Evolutionary conservation across 2,888 invertebrate genomes (phyloP), one percentile per base, ranked within the genome.

Genomic region (Carterocephalus palaemon): DNA sequence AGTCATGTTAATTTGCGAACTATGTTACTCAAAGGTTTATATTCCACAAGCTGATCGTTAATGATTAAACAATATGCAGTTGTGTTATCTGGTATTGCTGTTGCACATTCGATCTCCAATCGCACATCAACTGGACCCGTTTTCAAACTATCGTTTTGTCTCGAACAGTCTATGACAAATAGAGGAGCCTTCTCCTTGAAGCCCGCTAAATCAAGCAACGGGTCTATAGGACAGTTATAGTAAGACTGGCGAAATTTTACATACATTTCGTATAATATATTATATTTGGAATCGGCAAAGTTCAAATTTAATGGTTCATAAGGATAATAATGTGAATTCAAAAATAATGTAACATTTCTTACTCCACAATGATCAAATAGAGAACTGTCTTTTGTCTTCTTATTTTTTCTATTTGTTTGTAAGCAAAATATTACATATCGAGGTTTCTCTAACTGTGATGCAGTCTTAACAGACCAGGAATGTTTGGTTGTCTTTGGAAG

Each of bases 321-420:
- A 1, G 71, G 70, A 55, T 63, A 74, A 8, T 52, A 51, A 41
- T 67, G 61, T 1, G 65, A 67, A 54, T 72, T 70, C 17, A 73
- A 52, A 47, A 62, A 67, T 6, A 73, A 46, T 47, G 62, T 70
- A 6, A 75, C 49, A 51, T 75, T 64, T 9, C 50, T 62, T 22
- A 74, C 33, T 22, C 64, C 51, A 48, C 69, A 69, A 46, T 63
- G 54, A 49, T 59, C 54, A 31, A 59, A 59, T 1, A 37, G 5
- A 3, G 53, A 54, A 17, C 20, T 42, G 49, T 28, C 28, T 2
- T 3, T 15, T n/a, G n/a, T 28, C 13, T 13, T 15, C n/a, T 15
- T 12, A 28, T 70, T 64, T 57, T 69, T 71, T 50, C 62, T 52
- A 39, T 62, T 52, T 8, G 67, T 74, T 61, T 78, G 75, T 33